Evolutionary conservation across 2,797 vertebrate genomes (phyloP), one percentile per base, ranked within the genome.

Genomic region (Manis crassicaudata): DNA sequence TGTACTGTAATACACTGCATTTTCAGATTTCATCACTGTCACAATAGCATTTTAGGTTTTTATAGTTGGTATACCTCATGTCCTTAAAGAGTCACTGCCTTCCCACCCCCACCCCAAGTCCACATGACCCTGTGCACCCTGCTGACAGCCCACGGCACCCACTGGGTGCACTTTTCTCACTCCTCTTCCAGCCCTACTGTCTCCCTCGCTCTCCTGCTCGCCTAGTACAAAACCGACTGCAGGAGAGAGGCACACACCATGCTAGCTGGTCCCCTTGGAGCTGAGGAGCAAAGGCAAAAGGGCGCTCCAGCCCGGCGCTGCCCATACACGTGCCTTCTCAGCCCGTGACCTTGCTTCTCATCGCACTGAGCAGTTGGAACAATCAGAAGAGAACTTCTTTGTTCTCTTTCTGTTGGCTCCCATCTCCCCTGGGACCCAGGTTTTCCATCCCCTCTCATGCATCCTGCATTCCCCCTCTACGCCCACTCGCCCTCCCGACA

Each of bases 61-160:
- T 21, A 6, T 3, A 68, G 13, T 54, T 58, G 73, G 65, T 43
- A 40, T 1, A 1, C 18, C 25, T 75, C 43, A 5, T 13, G 8
- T 32, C 12, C 37, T 67, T 40, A 23, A 12, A 9, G 10, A 21
- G 25, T 29, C 27, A 0, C 6, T 9, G 25, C 35, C 79, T 43
- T 16, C 3, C 29, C 14, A 13, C 11, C 21, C 20, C 75, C 12
- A 3, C 72, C 32, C 43, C 35, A 4, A 13, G 1, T 29, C 52
- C 37, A 46, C 52, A 10, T 46, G 46, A 46, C 46, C 46, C 20
- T 6, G 6, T 40, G 35, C 27, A 35, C 16, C 17, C 46, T 37
- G 25, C 37, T 58, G 20, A 7, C 2, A 27, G 29, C 65, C 68
- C 27, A 10, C 20, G 2, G 0, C 12, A 29, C 0, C 75, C 12